A percentile compares a stretch with the other conserved stretches of the same genome.
phyloP scores from a whole-genome alignment of 2,888 invertebrate species.

The Allygus modestus region DNA sequence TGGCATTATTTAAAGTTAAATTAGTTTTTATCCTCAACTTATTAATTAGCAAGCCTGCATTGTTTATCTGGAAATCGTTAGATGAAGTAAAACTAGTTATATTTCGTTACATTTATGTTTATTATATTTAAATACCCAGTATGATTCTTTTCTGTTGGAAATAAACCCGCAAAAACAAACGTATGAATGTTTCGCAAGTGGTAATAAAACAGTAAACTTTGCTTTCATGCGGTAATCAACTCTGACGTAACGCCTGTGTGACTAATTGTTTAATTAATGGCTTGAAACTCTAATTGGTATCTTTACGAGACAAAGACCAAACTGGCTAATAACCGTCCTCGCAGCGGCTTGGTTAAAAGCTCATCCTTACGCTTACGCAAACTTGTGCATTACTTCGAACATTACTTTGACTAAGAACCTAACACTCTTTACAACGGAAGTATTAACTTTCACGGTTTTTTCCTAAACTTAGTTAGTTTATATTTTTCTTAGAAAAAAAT shows the following conservation, averaged over 20 bases:
- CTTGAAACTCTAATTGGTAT: constrained; percentile 21
- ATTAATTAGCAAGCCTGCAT: too few species aligned
- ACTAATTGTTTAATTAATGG: constrained; percentile 35
- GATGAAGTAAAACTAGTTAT: too few species aligned
- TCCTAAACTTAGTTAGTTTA: too few species aligned
- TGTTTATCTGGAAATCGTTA: too few species aligned
- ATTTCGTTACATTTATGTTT: too few species aligned
- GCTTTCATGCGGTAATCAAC: background rate
- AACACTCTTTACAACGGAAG: background rate
- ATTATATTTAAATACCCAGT: too few species aligned
- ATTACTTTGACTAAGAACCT: constrained; percentile 9
- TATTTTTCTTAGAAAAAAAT: too few species aligned
- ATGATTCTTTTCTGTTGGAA: too few species aligned
- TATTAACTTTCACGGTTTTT: background rate
- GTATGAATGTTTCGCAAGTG: too few species aligned
- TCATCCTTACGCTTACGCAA: background rate
- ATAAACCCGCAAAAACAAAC: too few species aligned
- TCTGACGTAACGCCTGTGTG: background rate
- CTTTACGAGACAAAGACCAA: constrained; percentile 7
- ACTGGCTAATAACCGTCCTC: constrained; percentile 16
- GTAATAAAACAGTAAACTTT: background rate
- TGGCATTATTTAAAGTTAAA: too few species aligned
- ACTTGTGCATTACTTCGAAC: constrained; percentile 1
- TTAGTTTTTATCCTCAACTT: too few species aligned
- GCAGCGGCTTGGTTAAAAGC: constrained; percentile 1